Conservation (phyloP, 53 echinoderm and acorn worm genomes). For the Astropecten irregularis region DNA sequence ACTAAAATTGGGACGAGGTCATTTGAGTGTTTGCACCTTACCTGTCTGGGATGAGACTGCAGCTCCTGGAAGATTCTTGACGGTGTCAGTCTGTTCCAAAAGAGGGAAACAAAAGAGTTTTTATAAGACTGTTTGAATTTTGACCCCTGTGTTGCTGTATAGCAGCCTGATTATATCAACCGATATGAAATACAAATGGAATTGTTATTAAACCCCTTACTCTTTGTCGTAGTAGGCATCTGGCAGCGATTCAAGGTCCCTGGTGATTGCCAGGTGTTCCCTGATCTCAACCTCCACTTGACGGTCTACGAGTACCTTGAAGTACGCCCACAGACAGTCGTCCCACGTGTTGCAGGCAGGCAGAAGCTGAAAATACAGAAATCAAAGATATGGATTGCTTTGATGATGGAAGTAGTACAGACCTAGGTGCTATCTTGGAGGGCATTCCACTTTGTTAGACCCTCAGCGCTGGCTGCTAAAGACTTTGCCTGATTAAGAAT, state of each 20-base stretch:
- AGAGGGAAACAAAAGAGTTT: conserved; percentile 6
- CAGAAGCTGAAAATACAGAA: conserved; percentile 82
- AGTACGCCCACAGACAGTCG: conserved; percentile 97
- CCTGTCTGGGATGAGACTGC: conserved; percentile 90
- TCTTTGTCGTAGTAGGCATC: conserved; percentile 77
- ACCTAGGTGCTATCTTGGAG: no score
- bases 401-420: no score
- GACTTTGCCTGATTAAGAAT: no score
- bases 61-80: conserved; percentile 81
- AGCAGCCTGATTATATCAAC: no score
- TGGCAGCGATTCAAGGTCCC: conserved; percentile 74
- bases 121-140: neutral
- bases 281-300: conserved; percentile 89
- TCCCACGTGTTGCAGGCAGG: conserved; percentile 88
- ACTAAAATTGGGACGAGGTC: no score
- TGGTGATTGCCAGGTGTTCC: conserved; percentile 65
- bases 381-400: no score
- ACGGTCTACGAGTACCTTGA: conserved; percentile 92
- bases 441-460: no score
- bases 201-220: no score
- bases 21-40: no score
- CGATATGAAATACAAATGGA: no score
- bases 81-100: conserved; percentile 70
- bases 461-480: no score
- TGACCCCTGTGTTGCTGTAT: no score